These are phyloP conservation scores for Dryobates pubescens DNA, from an alignment of 2,797 vertebrate genomes.

Conservation along the genomic window DNA sequence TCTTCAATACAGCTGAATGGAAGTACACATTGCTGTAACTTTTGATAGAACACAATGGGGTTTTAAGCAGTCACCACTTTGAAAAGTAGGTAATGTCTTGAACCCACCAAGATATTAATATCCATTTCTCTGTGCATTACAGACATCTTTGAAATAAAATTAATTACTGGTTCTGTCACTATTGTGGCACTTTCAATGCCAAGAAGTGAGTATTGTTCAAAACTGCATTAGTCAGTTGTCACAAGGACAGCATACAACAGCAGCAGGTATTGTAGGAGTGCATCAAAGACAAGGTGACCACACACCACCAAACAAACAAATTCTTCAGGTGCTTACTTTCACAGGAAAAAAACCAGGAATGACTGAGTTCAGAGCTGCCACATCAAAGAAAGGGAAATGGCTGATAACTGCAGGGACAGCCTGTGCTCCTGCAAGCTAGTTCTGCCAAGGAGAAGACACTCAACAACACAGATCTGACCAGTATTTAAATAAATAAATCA, in stretches of 20 bases:
- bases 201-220: not conserved
- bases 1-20: not conserved
- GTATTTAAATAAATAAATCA: not conserved
- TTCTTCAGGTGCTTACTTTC: not conserved
- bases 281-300: not conserved
- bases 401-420: not conserved
- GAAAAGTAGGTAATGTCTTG: not conserved
- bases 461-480: not conserved
- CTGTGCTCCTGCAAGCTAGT: not conserved
- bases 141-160: not conserved
- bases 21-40: not conserved
- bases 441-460: not conserved
- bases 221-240: not conserved
- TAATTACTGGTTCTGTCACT: not conserved
- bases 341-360: not conserved
- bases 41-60: accelerated
- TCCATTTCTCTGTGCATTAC: not conserved
- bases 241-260: not conserved
- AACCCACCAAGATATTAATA: not conserved
- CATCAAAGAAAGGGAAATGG: not conserved
- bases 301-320: accelerated
- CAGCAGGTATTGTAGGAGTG: not conserved
- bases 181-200: not conserved
- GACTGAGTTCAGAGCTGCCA: not conserved
- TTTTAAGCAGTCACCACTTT: not conserved